Percentiles rank a stretch among this genome's conserved stretches.
phyloP scores from a whole-genome alignment of 2,113 vertebrate species.

The Nothoprocta pentlandii region DNA sequence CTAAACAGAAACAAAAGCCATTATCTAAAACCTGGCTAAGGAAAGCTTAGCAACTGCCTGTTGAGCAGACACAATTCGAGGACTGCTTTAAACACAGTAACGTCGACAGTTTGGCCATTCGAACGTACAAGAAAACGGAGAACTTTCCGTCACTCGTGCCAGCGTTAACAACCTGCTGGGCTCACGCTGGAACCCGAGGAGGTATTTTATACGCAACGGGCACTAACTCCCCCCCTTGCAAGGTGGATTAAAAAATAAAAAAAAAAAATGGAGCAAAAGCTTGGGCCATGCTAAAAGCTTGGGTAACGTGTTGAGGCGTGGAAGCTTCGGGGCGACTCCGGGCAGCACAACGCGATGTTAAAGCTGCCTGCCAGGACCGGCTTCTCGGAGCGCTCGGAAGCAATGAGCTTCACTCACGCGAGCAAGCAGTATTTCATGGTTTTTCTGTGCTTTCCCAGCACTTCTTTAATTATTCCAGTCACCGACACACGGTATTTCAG shows the following conservation, averaged over 20 bases:
- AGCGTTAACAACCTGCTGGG: not conserved
- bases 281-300: not conserved
- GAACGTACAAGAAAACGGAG: constrained; percentile 2
- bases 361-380: not conserved
- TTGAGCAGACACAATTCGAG: constrained; percentile 43
- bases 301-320: not conserved
- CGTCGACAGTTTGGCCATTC: not conserved
- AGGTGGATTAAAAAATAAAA: not conserved
- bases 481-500: not conserved
- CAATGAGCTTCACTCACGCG: not conserved
- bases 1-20: constrained; percentile 71
- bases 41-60: constrained; percentile 59
- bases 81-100: constrained; percentile 11
- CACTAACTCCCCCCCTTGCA: not conserved
- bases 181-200: not conserved
- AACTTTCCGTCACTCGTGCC: not conserved
- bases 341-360: not conserved
- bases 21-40: constrained; percentile 60
- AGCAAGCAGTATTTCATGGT: not conserved
- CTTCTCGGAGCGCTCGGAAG: not conserved
- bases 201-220: not conserved
- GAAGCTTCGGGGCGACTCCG: not conserved
- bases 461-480: not conserved
- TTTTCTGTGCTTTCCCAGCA: not conserved
- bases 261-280: not conserved